A percentile compares a stretch with the other conserved stretches of the same genome.
Conservation (phyloP, 2,113 vertebrate species). For the human (Homo sapiens) region DNA sequence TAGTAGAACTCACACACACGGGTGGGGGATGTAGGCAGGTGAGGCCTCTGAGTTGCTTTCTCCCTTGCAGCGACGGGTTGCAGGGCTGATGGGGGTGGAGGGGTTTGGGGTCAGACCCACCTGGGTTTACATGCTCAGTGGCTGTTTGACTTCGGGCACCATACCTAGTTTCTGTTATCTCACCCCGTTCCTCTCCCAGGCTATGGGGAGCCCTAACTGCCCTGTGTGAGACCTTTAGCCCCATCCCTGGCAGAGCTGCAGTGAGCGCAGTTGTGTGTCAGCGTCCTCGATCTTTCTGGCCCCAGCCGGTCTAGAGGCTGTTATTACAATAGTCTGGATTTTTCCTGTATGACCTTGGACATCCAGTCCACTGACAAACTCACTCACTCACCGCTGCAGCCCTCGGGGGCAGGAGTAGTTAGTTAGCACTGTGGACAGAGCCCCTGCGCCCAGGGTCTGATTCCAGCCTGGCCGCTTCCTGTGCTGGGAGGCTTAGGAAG, state of each 20-base stretch:
- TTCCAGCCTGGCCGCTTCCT: neutral
- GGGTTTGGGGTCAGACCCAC: neutral
- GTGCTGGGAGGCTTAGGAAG: neutral
- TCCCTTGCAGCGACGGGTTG: neutral
- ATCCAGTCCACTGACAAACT: neutral
- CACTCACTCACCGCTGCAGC: neutral
- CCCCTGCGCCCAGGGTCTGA: neutral
- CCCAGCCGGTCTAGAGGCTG: neutral
- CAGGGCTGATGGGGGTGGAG: neutral
- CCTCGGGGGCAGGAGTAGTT: too few relatives aligned
- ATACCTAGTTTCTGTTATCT: neutral
- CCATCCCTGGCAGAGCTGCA: neutral
- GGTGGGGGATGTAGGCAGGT: neutral
- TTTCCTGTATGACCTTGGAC: neutral
- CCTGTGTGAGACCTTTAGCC: neutral
- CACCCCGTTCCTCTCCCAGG: fast-evolving
- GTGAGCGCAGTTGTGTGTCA: neutral
- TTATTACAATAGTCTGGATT: neutral
- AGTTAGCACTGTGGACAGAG: neutral
- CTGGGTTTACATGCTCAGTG: neutral
- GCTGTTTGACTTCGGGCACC: neutral
- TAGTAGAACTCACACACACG: neutral
- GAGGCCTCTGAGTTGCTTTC: neutral
- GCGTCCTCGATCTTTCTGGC: constrained; percentile 4
- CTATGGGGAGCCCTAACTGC: too few relatives aligned